Evolutionary conservation across 64 coral and sea anemone species (phyloP).

Genomic region (Trachythela sp.): DNA sequence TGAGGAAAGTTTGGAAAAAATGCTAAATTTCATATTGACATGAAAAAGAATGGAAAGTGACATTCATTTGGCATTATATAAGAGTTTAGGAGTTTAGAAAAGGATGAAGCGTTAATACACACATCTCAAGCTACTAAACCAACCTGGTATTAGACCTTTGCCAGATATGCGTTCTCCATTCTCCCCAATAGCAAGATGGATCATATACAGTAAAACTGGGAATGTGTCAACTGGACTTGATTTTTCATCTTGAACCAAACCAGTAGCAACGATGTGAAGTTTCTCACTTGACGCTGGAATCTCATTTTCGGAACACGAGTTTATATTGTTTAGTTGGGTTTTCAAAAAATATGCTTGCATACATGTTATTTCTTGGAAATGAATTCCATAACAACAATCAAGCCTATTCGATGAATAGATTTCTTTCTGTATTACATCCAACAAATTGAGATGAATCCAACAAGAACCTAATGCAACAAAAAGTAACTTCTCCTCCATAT

Average conservation of each 20-base stretch:
- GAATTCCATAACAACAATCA: slow-evolving; percentile 63
- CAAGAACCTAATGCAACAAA: slow-evolving; percentile 77
- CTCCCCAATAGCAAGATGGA: slow-evolving; percentile 86
- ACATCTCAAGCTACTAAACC: too few species aligned
- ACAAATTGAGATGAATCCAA: slow-evolving; percentile 59
- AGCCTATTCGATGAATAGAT: not conserved
- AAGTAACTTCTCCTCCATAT: slow-evolving; percentile 43
- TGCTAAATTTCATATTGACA: too few species aligned
- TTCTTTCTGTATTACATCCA: slow-evolving; percentile 44
- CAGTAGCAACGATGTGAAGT: slow-evolving; percentile 56
- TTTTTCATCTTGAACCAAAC: slow-evolving; percentile 58
- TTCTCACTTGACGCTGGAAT: not conserved
- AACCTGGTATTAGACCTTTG: slow-evolving; percentile 82
- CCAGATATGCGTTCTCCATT: slow-evolving; percentile 86
- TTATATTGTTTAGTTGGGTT: slow-evolving; percentile 46
- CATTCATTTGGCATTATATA: too few species aligned
- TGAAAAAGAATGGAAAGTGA: too few species aligned
- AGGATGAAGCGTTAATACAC: too few species aligned
- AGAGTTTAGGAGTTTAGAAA: too few species aligned
- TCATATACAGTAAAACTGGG: slow-evolving; percentile 81
- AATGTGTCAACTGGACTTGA: slow-evolving; percentile 52
- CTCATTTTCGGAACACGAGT: not conserved
- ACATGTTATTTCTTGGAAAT: slow-evolving; percentile 81
- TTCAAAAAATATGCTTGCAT: slow-evolving; percentile 84
- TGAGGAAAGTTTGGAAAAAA: too few species aligned